phyloP scores from a whole-genome alignment of 2,113 vertebrate genomes.

The Myanophis thanlyinensis region DNA sequence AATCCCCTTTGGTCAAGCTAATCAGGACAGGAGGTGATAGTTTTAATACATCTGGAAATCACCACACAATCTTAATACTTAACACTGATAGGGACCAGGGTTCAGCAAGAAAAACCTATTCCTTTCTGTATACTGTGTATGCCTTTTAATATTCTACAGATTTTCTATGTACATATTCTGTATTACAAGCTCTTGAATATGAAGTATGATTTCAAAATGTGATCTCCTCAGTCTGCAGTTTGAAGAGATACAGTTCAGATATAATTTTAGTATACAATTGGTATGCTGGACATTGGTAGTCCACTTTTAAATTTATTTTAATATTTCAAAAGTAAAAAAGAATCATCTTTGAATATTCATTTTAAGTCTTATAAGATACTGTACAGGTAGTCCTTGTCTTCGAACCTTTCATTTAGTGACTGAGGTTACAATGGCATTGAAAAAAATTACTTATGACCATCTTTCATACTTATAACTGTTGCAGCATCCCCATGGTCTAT shows the following conservation, averaged over 20 bases:
- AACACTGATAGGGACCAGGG: background rate
- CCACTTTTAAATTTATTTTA: background rate
- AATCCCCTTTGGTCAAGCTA: background rate
- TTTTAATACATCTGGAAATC: background rate
- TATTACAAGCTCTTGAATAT: background rate
- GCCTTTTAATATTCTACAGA: background rate
- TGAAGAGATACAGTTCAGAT: background rate
- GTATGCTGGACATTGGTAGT: background rate
- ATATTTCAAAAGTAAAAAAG: slow-evolving; percentile 16
- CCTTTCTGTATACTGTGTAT: background rate
- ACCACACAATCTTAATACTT: background rate
- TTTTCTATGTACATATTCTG: background rate
- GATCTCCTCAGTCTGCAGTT: background rate
- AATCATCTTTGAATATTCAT: slow-evolving; percentile 3
- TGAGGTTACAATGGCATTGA: no score
- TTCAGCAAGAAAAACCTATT: background rate
- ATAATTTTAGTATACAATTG: background rate
- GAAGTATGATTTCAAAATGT: background rate
- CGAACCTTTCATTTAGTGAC: no score
- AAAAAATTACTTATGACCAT: no score
- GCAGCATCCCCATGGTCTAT: no score
- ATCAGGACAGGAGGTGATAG: background rate
- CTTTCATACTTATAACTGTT: no score
- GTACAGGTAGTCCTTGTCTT: no score
- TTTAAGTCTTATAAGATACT: background rate